These are phyloP conservation scores for Panulirus ornatus DNA, from an alignment of 1,140 invertebrate species.

Conservation along the genomic window DNA sequence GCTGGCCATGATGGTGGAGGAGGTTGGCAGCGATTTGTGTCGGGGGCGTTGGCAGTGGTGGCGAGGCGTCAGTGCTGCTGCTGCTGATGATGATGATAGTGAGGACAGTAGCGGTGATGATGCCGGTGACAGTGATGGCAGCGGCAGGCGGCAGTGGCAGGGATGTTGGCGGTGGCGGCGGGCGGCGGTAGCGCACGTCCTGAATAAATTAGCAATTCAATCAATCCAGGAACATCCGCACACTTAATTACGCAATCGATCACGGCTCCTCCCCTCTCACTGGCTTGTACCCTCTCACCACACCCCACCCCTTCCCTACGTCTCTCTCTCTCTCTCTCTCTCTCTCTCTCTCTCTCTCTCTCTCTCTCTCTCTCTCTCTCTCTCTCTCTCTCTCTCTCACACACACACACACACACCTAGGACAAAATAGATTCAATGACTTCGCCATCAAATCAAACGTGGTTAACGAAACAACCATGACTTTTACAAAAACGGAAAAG, in stretches of 20 bases:
- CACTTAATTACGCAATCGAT: constrained; percentile 65
- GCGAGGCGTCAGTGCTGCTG: background rate
- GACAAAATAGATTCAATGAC: too few relatives aligned
- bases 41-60: background rate
- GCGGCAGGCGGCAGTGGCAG: background rate
- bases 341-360: background rate
- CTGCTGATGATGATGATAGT: background rate
- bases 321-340: background rate
- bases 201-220: constrained; percentile 67
- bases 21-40: background rate
- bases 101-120: background rate
- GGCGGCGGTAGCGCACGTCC: constrained; percentile 8
- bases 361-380: background rate
- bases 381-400: background rate
- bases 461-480: too few relatives aligned
- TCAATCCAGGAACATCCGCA: constrained; percentile 62
- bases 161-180: background rate
- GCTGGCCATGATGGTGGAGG: background rate
- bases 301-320: background rate
- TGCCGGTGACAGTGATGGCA: background rate
- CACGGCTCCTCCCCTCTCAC: constrained; percentile 17
- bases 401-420: too few relatives aligned
- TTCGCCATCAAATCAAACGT: too few relatives aligned
- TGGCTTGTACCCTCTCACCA: too few relatives aligned
- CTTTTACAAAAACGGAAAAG: too few relatives aligned